Conservation (phyloP, 1,140 invertebrate genomes). For the Drosophila setifemur region DNA sequence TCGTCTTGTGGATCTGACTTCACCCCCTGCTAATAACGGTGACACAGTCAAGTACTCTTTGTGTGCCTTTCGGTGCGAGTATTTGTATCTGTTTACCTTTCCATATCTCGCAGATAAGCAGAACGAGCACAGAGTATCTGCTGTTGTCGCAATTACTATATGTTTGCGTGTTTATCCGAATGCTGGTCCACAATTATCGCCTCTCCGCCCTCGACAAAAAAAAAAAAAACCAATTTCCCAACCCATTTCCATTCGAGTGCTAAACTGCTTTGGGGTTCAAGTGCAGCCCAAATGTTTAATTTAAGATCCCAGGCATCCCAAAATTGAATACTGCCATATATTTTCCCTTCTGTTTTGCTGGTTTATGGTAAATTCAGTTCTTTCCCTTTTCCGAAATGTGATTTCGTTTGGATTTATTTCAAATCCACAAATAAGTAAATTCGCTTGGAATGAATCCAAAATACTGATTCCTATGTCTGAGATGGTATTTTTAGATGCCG, state of each 20-base stretch:
- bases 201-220: neutral
- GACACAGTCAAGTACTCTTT: conserved; percentile 11
- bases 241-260: conserved; percentile 7
- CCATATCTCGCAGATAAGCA: conserved; percentile 19
- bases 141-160: neutral
- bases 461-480: conserved; percentile 29
- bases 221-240: neutral
- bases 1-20: conserved; percentile 18
- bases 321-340: neutral
- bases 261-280: neutral
- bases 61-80: neutral
- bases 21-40: neutral
- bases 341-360: conserved; percentile 12
- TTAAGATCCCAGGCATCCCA: neutral
- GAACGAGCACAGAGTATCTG: conserved; percentile 6
- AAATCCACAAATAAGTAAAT: conserved; percentile 54
- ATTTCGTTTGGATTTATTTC: conserved; percentile 13
- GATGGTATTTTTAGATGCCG: conserved; percentile 36
- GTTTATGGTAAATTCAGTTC: too few species aligned
- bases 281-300: conserved; percentile 7
- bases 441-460: conserved; percentile 63
- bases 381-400: too few species aligned
- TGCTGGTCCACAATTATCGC: conserved; percentile 19
- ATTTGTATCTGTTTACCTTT: conserved; percentile 33
- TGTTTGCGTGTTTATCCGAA: too few species aligned